Evolutionary conservation across 1,140 invertebrate genomes (phyloP).

Genomic region (Pollicipes pollicipes): DNA sequence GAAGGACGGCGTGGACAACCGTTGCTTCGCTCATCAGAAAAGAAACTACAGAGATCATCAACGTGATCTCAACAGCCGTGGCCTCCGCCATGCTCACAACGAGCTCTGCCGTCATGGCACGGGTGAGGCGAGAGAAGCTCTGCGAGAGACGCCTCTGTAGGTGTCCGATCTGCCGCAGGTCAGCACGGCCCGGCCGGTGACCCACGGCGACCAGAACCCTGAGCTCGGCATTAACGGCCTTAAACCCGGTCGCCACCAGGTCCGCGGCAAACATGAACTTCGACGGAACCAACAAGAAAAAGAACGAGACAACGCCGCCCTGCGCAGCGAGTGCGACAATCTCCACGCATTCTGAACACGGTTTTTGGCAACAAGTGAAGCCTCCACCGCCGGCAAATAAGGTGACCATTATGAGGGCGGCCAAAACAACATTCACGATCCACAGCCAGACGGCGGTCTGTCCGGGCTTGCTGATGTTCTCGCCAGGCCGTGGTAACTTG

Average conservation of each 20-base stretch:
- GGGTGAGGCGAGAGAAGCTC: background rate
- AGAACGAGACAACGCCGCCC: background rate
- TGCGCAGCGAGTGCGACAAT: background rate
- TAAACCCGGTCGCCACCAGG: background rate
- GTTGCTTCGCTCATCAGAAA: background rate
- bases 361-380: background rate
- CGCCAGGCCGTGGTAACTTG: background rate
- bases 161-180: background rate
- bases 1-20: too few species aligned
- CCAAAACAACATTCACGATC: background rate
- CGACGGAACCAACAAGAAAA: background rate
- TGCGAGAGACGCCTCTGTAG: conserved; percentile 5
- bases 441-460: background rate
- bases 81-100: background rate
- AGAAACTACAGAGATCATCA: background rate
- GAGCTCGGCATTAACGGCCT: background rate
- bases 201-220: background rate
- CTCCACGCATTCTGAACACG: background rate
- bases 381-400: background rate
- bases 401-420: background rate
- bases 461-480: background rate
- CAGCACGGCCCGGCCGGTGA: conserved; percentile 26
- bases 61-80: background rate
- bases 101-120: background rate
- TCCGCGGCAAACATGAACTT: background rate